Evolutionary conservation across 2,888 invertebrate species (phyloP).

Genomic region (Pandemis corylana): DNA sequence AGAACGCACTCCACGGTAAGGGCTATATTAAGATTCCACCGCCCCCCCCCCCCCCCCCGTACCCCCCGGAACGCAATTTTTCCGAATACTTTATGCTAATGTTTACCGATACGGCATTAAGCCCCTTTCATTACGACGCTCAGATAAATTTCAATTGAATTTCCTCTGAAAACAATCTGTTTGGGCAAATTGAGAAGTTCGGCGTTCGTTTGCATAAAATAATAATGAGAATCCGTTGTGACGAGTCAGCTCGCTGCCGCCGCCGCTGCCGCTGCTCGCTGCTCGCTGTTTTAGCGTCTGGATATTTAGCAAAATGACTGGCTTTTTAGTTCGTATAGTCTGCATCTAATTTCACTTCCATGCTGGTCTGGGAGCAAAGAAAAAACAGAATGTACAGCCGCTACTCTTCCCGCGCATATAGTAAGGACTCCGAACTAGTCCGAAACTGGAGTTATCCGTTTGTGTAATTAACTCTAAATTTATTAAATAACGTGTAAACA

Average conservation of each 20-base stretch:
- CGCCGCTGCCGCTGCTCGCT: neutral
- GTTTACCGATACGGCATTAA: slow-evolving; percentile 68
- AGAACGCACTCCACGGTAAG: slow-evolving; percentile 31
- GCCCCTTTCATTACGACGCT: slow-evolving; percentile 65
- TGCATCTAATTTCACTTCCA: neutral
- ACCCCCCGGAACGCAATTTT: slow-evolving; percentile 66
- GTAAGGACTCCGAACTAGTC: too few relatives aligned
- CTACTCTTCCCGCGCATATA: too few relatives aligned
- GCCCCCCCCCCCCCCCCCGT: slow-evolving; percentile 50
- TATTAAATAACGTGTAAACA: neutral
- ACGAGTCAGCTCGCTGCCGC: neutral
- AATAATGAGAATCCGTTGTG: slow-evolving; percentile 49
- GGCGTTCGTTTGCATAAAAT: slow-evolving; percentile 67
- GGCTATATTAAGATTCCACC: slow-evolving; percentile 67
- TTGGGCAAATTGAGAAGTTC: slow-evolving; percentile 70
- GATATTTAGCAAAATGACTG: neutral
- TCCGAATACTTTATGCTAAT: slow-evolving; percentile 73
- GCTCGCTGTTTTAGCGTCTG: neutral
- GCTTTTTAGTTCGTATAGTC: neutral
- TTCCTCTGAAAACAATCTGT: slow-evolving; percentile 73
- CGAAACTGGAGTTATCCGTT: too few relatives aligned
- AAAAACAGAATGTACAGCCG: too few relatives aligned
- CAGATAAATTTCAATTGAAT: slow-evolving; percentile 69
- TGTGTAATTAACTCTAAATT: too few relatives aligned
- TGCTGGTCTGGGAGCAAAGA: too few relatives aligned